Evolutionary conservation across 2,797 vertebrate species (phyloP).

Genomic region (Xenentodon cancila): DNA sequence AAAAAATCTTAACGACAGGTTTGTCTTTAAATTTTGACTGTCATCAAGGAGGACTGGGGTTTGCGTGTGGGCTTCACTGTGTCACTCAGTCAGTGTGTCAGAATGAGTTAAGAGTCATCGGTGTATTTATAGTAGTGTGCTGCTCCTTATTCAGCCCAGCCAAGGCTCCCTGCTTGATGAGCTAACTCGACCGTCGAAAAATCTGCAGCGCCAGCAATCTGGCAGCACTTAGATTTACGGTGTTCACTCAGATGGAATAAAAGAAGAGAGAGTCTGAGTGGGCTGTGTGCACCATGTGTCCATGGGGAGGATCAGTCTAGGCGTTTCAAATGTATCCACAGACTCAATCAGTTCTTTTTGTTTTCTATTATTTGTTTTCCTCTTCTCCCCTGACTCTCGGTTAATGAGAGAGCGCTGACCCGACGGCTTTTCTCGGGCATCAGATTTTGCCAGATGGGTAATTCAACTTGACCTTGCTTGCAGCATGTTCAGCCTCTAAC

Average conservation of each 20-base stretch:
- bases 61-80: conserved; percentile 28
- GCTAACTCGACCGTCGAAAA: conserved; percentile 57
- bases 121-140: conserved; percentile 65
- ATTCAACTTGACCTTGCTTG: conserved; percentile 41
- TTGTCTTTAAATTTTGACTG: not conserved
- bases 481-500: conserved; percentile 28
- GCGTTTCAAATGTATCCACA: conserved; percentile 33
- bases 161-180: conserved; percentile 52
- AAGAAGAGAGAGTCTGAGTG: conserved; percentile 57
- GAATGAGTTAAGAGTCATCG: conserved; percentile 31
- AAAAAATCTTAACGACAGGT: conserved; percentile 18
- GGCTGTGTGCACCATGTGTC: conserved; percentile 25
- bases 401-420: conserved; percentile 41
- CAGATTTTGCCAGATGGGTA: conserved; percentile 44
- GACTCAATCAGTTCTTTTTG: conserved; percentile 61
- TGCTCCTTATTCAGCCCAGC: conserved; percentile 52
- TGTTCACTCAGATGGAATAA: conserved; percentile 80
- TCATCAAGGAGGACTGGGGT: conserved; percentile 13
- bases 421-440: conserved; percentile 16
- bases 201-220: conserved; percentile 79
- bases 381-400: conserved; percentile 20
- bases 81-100: conserved; percentile 53
- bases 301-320: conserved; percentile 45
- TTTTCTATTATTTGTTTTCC: conserved; percentile 2
- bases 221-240: conserved; percentile 77